These are phyloP conservation scores for Actinernus sp. DNA, from an alignment of 92 coral and sea anemone species.

Conservation along the genomic window DNA sequence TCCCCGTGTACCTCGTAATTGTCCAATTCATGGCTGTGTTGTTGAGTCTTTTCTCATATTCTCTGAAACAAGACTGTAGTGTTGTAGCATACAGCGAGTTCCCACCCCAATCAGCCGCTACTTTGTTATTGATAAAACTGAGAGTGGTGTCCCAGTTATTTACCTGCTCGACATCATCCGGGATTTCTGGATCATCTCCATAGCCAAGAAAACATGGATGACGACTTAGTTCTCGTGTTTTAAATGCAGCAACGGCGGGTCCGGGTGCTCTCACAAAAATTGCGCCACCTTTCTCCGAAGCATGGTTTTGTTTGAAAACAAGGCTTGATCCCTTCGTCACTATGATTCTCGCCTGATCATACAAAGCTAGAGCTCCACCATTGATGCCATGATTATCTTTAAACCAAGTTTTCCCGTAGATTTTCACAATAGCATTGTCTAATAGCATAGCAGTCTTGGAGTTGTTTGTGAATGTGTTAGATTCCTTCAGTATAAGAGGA, in stretches of 20 bases:
- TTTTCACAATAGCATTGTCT: constrained; percentile 41
- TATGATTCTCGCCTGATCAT: constrained; percentile 31
- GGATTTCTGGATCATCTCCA: background rate
- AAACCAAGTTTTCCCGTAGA: constrained; percentile 20
- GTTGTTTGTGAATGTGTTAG: constrained; percentile 26
- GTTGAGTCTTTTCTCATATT: constrained; percentile 2
- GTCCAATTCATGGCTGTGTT: constrained; percentile 41
- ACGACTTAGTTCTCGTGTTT: constrained; percentile 26
- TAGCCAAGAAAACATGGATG: constrained; percentile 51
- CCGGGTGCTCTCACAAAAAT: constrained; percentile 51
- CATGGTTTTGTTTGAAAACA: constrained; percentile 30
- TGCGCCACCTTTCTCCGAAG: constrained; percentile 64
- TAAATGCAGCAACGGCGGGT: constrained; percentile 52
- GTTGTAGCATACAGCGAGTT: constrained; percentile 57
- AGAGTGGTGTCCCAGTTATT: constrained; percentile 39
- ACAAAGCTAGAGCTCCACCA: constrained; percentile 72
- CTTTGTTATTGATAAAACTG: constrained; percentile 32
- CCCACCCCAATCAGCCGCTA: constrained; percentile 12
- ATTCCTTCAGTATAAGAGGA: constrained; percentile 42
- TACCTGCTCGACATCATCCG: constrained; percentile 2
- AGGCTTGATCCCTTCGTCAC: constrained; percentile 22
- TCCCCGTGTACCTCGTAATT: background rate
- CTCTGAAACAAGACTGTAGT: constrained; percentile 43
- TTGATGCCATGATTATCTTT: constrained; percentile 25
- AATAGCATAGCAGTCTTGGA: constrained; percentile 61